Conservation (phyloP, 2,113 vertebrate genomes). For the Neogale vison region DNA sequence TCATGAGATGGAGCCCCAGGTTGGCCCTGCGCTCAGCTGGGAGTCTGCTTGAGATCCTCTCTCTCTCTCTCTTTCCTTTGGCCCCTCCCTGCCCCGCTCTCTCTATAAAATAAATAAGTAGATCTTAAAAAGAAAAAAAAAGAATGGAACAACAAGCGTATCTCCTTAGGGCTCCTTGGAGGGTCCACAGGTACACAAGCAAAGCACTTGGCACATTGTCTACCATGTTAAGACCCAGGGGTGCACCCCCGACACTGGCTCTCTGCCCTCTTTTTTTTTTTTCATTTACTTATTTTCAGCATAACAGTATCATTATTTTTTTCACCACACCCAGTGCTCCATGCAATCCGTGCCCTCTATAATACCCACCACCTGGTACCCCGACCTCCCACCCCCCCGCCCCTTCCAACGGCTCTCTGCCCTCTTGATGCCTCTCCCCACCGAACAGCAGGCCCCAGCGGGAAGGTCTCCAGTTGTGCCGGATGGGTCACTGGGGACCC, state of each 20-base stretch:
- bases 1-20: not conserved
- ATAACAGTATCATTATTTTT: too few relatives aligned
- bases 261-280: not conserved
- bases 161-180: not conserved
- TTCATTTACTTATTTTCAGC: too few relatives aligned
- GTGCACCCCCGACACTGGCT: not conserved
- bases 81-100: not conserved
- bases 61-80: not conserved
- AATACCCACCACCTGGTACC: too few relatives aligned
- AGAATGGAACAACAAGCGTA: fast-evolving
- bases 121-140: not conserved
- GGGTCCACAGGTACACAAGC: fast-evolving
- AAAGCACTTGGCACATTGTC: not conserved
- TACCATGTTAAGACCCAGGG: fast-evolving
- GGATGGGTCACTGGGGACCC: not conserved
- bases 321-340: too few relatives aligned
- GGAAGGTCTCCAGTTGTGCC: not conserved
- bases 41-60: not conserved
- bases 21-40: not conserved
- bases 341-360: too few relatives aligned
- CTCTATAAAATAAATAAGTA: not conserved
- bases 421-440: not conserved
- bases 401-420: not conserved
- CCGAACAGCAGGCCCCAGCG: not conserved
- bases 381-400: too few relatives aligned